phyloP scores from a whole-genome alignment of 2,797 vertebrate species.

The Urocyon cinereoargenteus region DNA sequence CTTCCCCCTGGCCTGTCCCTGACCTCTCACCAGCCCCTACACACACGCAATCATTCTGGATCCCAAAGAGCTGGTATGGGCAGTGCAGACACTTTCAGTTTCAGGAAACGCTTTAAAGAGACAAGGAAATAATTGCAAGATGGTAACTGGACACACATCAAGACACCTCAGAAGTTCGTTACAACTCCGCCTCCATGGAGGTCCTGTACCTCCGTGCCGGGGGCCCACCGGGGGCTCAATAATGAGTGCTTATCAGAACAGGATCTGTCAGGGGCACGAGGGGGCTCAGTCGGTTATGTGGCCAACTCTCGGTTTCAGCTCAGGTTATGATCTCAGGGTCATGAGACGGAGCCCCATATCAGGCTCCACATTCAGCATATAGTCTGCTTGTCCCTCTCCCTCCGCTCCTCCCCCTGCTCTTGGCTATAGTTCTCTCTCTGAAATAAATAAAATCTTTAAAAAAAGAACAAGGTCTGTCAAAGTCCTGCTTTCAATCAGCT shows the following conservation, averaged over 20 bases:
- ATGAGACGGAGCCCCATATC: neutral
- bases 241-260: neutral
- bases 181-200: accelerated
- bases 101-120: neutral
- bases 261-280: neutral
- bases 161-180: neutral
- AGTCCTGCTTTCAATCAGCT: neutral
- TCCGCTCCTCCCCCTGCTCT: neutral
- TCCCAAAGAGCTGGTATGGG: neutral
- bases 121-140: neutral
- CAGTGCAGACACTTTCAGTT: neutral
- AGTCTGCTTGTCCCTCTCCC: neutral
- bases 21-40: neutral
- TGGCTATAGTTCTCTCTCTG: neutral
- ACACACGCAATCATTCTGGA: neutral
- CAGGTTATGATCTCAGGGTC: neutral
- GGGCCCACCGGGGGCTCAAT: neutral
- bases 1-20: neutral
- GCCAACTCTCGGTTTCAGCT: neutral
- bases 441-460: neutral
- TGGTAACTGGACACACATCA: neutral
- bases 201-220: accelerated
- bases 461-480: neutral
- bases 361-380: neutral
- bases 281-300: neutral